phyloP scores from a whole-genome alignment of 2,888 invertebrate genomes.

The Tenthredo notha region DNA sequence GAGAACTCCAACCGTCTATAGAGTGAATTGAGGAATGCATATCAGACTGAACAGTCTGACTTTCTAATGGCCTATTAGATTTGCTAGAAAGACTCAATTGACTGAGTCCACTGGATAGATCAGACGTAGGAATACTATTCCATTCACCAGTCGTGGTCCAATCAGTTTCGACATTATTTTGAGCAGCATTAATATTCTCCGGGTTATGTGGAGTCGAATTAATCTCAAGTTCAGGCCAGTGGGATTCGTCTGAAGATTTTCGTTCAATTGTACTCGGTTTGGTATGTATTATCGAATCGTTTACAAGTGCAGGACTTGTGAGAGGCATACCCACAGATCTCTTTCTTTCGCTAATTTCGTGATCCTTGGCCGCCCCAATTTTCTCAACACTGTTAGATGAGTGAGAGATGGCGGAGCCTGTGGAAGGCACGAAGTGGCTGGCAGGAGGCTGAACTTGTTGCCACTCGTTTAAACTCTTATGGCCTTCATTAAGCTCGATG shows the following conservation, averaged over 20 bases:
- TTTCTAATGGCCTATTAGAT: constrained; percentile 59
- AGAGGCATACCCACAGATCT: constrained; percentile 63
- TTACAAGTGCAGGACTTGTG: constrained; percentile 63
- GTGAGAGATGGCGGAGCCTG: constrained; percentile 64
- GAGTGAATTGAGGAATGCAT: constrained; percentile 47
- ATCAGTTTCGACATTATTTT: constrained; percentile 65
- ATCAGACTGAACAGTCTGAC: constrained; percentile 53
- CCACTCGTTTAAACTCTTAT: constrained; percentile 62
- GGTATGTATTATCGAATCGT: constrained; percentile 63
- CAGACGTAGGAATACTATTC: constrained; percentile 61
- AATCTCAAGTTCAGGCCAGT: constrained; percentile 47
- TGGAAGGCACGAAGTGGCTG: constrained; percentile 63
- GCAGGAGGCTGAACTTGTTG: constrained; percentile 63
- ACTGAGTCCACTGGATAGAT: constrained; percentile 67
- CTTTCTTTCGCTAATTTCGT: constrained; percentile 64
- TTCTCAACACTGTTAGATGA: constrained; percentile 54
- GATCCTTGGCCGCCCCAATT: constrained; percentile 18
- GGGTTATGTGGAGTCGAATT: constrained; percentile 54
- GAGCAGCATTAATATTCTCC: constrained; percentile 58
- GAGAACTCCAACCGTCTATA: constrained; percentile 50
- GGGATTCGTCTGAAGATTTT: constrained; percentile 54
- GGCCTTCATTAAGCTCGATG: constrained; percentile 53
- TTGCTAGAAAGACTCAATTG: constrained; percentile 68
- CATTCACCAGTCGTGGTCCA: constrained; percentile 64
- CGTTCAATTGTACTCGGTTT: constrained; percentile 55